Conservation (phyloP, 2,888 invertebrate genomes). For the Orthosia gothica region DNA sequence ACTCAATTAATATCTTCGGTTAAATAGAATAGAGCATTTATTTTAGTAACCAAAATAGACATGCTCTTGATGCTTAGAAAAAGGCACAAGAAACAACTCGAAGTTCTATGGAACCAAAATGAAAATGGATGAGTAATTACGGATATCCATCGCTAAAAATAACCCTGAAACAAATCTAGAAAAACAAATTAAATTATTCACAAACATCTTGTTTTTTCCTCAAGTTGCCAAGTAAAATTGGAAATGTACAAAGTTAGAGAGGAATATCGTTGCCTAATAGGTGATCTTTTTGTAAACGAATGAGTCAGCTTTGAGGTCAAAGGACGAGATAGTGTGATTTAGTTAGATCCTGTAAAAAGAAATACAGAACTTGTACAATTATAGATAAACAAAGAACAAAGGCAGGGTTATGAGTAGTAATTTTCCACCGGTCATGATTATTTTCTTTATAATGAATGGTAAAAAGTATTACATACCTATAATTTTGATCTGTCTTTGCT, state of each 20-base stretch:
- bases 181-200: conserved; percentile 58
- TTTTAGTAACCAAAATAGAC: neutral
- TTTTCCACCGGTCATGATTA: neutral
- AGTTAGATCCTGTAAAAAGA: neutral
- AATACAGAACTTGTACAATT: neutral
- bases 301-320: conserved; percentile 32
- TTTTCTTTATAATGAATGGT: no score
- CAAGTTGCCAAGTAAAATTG: conserved; percentile 44
- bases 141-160: conserved; percentile 24
- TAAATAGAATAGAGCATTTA: no score
- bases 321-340: neutral
- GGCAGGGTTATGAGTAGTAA: neutral
- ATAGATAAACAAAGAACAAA: neutral
- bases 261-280: conserved; percentile 49
- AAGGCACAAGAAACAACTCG: neutral
- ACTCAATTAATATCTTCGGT: no score
- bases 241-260: conserved; percentile 54
- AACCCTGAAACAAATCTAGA: conserved; percentile 28
- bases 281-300: conserved; percentile 53
- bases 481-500: no score
- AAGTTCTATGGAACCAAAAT: conserved; percentile 3
- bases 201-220: conserved; percentile 65
- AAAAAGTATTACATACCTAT: no score
- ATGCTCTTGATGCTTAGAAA: neutral
- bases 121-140: conserved; percentile 34